Conservation (phyloP, 2,888 invertebrate genomes). For the Arrhopalites spinosus region DNA sequence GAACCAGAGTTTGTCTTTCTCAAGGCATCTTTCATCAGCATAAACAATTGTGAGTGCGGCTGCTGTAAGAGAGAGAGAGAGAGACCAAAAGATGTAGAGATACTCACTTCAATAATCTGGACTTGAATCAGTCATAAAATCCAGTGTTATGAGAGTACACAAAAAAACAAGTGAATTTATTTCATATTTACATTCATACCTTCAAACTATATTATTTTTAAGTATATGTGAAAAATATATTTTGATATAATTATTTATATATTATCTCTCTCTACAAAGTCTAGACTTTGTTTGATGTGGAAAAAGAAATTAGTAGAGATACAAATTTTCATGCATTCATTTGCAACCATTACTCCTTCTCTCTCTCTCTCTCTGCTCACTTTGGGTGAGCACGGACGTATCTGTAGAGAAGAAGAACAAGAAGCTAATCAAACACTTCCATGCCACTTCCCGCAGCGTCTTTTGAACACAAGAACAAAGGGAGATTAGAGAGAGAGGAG, state of each 20-base stretch:
- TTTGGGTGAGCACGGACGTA: background rate
- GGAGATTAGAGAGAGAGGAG: conserved; percentile 4
- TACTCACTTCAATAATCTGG: too few relatives aligned
- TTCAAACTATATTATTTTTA: too few relatives aligned
- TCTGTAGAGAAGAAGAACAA: conserved; percentile 1
- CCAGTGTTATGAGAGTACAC: too few relatives aligned
- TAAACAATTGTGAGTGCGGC: background rate
- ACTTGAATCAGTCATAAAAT: too few relatives aligned
- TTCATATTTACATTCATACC: conserved; percentile 4
- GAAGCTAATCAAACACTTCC: conserved; percentile 40
- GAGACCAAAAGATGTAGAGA: too few relatives aligned
- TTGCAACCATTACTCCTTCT: conserved; percentile 23
- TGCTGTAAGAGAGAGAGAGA: too few relatives aligned
- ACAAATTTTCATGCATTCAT: conserved; percentile 20
- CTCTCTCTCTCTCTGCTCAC: too few relatives aligned
- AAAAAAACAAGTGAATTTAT: background rate
- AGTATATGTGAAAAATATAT: conserved; percentile 5
- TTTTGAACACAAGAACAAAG: conserved; percentile 25
- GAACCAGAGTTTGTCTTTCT: background rate
- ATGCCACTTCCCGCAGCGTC: conserved; percentile 41
- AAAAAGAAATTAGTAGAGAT: too few relatives aligned
- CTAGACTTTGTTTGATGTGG: conserved; percentile 11
- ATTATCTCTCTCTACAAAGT: background rate
- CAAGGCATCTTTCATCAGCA: background rate
- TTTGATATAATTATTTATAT: too few relatives aligned